Conservation (phyloP, 1,140 invertebrate genomes). For the Zaprionus tsacasi region DNA sequence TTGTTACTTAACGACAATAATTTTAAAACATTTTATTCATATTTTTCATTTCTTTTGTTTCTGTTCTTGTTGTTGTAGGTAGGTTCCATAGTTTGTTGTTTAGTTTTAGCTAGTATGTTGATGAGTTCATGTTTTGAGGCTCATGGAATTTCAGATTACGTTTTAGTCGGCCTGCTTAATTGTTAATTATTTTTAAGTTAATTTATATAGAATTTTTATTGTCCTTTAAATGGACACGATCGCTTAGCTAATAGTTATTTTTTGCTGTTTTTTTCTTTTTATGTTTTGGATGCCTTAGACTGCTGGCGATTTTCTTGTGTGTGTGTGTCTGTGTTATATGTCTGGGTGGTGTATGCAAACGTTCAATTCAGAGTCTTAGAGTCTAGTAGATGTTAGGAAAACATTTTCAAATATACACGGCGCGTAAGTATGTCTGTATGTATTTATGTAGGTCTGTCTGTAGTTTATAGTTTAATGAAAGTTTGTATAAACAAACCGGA, state of each 20-base stretch:
- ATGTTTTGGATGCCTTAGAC: constrained; percentile 36
- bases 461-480: constrained; percentile 46
- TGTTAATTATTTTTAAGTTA: constrained; percentile 45
- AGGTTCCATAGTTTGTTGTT: constrained; percentile 33
- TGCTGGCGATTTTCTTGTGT: constrained; percentile 38
- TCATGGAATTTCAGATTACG: constrained; percentile 35
- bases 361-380: constrained; percentile 62
- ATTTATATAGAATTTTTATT: constrained; percentile 70
- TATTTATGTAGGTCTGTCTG: not conserved
- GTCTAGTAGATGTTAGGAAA: constrained; percentile 73
- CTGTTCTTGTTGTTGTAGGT: constrained; percentile 41
- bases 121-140: constrained; percentile 52
- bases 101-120: constrained; percentile 40
- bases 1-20: constrained; percentile 62
- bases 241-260: constrained; percentile 70
- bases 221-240: constrained; percentile 78
- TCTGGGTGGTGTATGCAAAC: constrained; percentile 25
- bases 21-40: constrained; percentile 67
- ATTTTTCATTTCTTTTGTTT: constrained; percentile 16
- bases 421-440: not conserved
- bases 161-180: constrained; percentile 53
- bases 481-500: constrained; percentile 60
- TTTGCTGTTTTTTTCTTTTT: constrained; percentile 13
- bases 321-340: constrained; percentile 10
- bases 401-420: constrained; percentile 41